These are phyloP conservation scores for Solenodon paradoxus DNA, from an alignment of 2,113 vertebrate genomes.

Conservation along the genomic window DNA sequence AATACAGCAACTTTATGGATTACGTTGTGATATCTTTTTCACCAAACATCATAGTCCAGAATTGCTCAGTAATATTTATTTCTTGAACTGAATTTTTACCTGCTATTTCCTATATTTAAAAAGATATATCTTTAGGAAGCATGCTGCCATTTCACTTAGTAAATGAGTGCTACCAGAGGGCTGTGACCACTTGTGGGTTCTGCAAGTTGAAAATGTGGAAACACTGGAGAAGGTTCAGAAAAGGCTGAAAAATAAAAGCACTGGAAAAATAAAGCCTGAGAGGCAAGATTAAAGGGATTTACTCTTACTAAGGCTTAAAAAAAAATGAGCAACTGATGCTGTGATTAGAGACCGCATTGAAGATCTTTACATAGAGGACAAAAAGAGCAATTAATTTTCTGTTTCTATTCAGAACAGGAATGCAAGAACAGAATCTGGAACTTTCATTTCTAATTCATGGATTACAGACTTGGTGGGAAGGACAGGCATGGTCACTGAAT, in stretches of 20 bases:
- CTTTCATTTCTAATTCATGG: neutral
- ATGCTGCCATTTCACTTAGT: neutral
- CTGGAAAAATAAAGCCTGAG: conserved; percentile 40
- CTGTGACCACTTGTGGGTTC: conserved; percentile 46
- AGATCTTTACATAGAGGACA: neutral
- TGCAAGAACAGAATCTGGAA: neutral
- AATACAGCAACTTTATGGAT: conserved; percentile 27
- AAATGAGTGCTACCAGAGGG: neutral
- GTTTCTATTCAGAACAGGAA: neutral
- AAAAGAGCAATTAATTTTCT: neutral
- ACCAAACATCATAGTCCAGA: neutral
- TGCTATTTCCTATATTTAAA: neutral
- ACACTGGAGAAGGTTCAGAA: conserved; percentile 64
- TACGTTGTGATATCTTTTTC: conserved; percentile 50
- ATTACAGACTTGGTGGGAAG: neutral
- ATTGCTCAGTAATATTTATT: neutral
- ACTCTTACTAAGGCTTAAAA: conserved; percentile 50
- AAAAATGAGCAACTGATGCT: neutral
- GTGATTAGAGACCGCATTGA: neutral
- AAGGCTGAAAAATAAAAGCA: conserved; percentile 53
- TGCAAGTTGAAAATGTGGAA: conserved; percentile 52
- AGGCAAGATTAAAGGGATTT: conserved; percentile 35
- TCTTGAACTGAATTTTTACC: conserved; percentile 29
- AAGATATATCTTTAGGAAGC: neutral
- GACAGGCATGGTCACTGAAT: neutral